Evolutionary conservation across 2,888 invertebrate genomes (phyloP).

Genomic region (Asteroscopus sphinx): DNA sequence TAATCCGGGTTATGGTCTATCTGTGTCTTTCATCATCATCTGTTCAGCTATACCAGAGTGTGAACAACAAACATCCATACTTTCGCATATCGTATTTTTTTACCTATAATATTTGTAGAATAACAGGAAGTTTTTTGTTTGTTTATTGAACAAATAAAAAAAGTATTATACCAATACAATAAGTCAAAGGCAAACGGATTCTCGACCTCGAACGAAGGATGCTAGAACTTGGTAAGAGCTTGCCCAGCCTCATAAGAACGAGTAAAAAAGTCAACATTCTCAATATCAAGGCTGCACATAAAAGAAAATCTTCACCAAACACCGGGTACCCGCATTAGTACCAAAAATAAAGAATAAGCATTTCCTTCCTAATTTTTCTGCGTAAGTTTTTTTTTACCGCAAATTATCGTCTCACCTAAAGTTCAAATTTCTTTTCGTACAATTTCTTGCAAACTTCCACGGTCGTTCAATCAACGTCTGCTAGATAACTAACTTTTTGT

Average conservation of each 20-base stretch:
- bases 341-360: conserved; percentile 10
- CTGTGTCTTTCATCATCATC: too few relatives aligned
- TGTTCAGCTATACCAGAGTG: too few relatives aligned
- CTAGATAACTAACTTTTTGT: conserved; percentile 51
- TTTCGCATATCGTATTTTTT: too few relatives aligned
- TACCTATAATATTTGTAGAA: too few relatives aligned
- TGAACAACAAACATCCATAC: too few relatives aligned
- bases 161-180: neutral
- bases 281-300: conserved; percentile 14
- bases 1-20: too few relatives aligned
- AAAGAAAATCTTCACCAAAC: conserved; percentile 11
- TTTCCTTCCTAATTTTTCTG: conserved; percentile 31
- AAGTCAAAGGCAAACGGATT: conserved; percentile 4
- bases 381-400: conserved; percentile 27
- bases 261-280: conserved; percentile 8
- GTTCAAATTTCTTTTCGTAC: conserved; percentile 51
- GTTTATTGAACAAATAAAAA: conserved; percentile 4
- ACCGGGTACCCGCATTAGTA: neutral
- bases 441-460: conserved; percentile 40
- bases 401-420: conserved; percentile 46
- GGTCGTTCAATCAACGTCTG: conserved; percentile 55
- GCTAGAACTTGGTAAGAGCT: conserved; percentile 5
- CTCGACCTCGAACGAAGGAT: conserved; percentile 13
- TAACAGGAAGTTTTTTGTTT: too few relatives aligned
- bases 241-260: conserved; percentile 12